phyloP scores from a whole-genome alignment of 2,888 invertebrate genomes.

The Polia nebulosa region DNA sequence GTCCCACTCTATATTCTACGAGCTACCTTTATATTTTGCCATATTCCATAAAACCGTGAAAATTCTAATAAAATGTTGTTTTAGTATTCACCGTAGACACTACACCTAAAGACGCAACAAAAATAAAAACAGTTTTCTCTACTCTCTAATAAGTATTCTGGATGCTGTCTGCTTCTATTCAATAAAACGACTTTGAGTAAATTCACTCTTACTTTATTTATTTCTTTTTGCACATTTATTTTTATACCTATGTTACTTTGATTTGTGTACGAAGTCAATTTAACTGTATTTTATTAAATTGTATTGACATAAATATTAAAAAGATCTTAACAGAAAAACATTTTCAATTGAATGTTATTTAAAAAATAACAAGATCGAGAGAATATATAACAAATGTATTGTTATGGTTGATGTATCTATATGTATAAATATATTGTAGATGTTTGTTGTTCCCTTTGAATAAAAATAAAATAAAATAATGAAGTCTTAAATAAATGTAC shows the following conservation, averaged over 20 bases:
- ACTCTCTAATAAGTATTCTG: slow-evolving; percentile 50
- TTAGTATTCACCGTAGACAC: slow-evolving; percentile 43
- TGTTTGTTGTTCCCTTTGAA: too few relatives aligned
- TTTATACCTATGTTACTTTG: slow-evolving; percentile 8
- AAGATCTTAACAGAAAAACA: slow-evolving; percentile 1
- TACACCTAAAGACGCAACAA: slow-evolving; percentile 24
- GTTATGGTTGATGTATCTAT: too few relatives aligned
- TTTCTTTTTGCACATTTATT: slow-evolving; percentile 21
- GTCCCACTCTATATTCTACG: slow-evolving; percentile 24
- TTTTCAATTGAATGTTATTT: slow-evolving; percentile 24
- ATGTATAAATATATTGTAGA: too few relatives aligned
- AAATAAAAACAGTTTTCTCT: slow-evolving; percentile 36
- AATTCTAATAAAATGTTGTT: slow-evolving; percentile 35
- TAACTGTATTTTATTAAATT: slow-evolving; percentile 18
- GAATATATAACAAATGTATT: too few relatives aligned
- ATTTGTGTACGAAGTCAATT: slow-evolving; percentile 16
- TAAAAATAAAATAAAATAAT: neutral
- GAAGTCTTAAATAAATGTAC: neutral
- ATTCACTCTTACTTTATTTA: slow-evolving; percentile 41
- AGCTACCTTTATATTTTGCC: slow-evolving; percentile 10
- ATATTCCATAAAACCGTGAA: slow-evolving; percentile 36
- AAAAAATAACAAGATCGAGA: slow-evolving; percentile 18
- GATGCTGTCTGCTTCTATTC: slow-evolving; percentile 36
- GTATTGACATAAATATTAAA: neutral
- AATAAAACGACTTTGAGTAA: slow-evolving; percentile 45